These are phyloP conservation scores for Barypeithes pellucidus DNA, from an alignment of 2,888 invertebrate genomes.

Conservation along the genomic window DNA sequence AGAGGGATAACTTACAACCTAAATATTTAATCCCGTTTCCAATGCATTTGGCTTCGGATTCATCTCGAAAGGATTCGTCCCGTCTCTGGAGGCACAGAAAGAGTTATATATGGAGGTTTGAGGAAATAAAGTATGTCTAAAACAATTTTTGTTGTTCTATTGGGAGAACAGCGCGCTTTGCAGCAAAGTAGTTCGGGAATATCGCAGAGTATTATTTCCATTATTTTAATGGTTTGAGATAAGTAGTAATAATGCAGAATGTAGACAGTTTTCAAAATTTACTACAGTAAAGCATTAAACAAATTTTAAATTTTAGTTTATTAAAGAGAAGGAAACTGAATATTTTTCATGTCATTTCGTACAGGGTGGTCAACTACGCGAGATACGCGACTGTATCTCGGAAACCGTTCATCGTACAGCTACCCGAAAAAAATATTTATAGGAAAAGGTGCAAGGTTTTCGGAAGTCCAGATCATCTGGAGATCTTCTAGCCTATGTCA, in stretches of 20 bases:
- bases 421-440: too few species aligned
- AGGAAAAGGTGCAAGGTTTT: too few species aligned
- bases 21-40: conserved; percentile 51
- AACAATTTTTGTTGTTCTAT: conserved; percentile 52
- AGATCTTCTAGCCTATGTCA: too few species aligned
- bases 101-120: conserved; percentile 49
- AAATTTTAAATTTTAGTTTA: too few species aligned
- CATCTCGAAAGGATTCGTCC: conserved; percentile 50
- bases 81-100: conserved; percentile 46
- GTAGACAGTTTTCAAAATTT: not conserved
- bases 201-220: not conserved
- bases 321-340: too few species aligned
- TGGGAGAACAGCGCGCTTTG: conserved; percentile 34
- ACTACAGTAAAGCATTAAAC: too few species aligned
- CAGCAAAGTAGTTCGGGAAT: conserved; percentile 24
- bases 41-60: conserved; percentile 49
- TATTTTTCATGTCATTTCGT: too few species aligned
- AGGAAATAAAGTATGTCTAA: conserved; percentile 51
- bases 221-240: not conserved
- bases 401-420: too few species aligned
- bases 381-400: too few species aligned
- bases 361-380: too few species aligned
- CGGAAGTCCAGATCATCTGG: too few species aligned
- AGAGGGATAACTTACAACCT: conserved; percentile 35
- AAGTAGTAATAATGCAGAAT: not conserved